These are phyloP conservation scores for Phyllotreta striolata DNA, from an alignment of 2,888 invertebrate genomes.

Conservation along the genomic window DNA sequence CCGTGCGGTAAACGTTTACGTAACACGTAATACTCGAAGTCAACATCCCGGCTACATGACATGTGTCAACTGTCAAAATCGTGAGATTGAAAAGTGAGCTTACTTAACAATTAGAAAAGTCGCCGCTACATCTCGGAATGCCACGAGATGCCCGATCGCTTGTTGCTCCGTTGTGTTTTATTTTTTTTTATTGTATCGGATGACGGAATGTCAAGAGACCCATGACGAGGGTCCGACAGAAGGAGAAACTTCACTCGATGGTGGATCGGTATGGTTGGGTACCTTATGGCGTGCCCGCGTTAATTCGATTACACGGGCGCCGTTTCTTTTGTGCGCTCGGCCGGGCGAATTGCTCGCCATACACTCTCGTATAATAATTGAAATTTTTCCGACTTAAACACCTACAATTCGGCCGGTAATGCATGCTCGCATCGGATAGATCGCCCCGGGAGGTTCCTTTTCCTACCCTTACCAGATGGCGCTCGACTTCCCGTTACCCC, in stretches of 20 bases:
- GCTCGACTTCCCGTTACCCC: slow-evolving; percentile 8
- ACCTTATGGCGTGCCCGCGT: neutral
- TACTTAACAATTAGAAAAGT: slow-evolving; percentile 54
- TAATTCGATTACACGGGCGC: neutral
- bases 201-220: slow-evolving; percentile 16
- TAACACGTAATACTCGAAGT: slow-evolving; percentile 33
- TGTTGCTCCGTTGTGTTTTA: neutral
- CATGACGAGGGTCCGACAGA: slow-evolving; percentile 13
- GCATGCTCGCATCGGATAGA: neutral
- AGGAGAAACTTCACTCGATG: neutral
- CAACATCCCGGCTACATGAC: slow-evolving; percentile 25
- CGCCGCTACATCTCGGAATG: slow-evolving; percentile 23
- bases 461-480: slow-evolving; percentile 12
- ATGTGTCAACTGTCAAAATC: slow-evolving; percentile 53
- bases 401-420: no score
- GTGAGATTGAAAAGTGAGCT: slow-evolving; percentile 57
- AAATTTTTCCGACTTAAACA: no score
- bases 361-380: no score
- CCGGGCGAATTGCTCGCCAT: no score
- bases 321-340: no score
- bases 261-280: neutral
- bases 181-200: slow-evolving; percentile 1
- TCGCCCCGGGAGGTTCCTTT: neutral
- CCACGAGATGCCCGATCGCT: slow-evolving; percentile 15
- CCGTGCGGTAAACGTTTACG: slow-evolving; percentile 35